Base-by-base conservation (phyloP, 2,113 vertebrate genomes). In the Mesembrinibis cayennensis region DNA sequence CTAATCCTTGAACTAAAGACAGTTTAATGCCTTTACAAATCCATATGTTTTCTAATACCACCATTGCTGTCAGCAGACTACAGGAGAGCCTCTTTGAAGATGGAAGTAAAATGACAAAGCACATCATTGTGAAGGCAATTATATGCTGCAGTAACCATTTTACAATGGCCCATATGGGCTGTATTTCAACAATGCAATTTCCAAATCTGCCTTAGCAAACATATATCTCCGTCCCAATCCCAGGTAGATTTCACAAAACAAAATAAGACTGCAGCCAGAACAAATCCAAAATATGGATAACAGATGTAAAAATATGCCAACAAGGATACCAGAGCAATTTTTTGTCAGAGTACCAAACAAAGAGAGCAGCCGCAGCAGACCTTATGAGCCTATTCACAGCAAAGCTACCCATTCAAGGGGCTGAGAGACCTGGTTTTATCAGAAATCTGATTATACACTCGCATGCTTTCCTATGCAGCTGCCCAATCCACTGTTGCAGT, bases 111-210 rank as follows among this genome's bases (percentile, higher is more conserved):
- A 97, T 97, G 97, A 98, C 97, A 97, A 98, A 98, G 98, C 97
- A 98, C 97, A 97, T 98, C 97, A 98, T 97, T 96, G 97, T 96
- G 97, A 97, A 98, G 93, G 97, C 98, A 98, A 98, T 98, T 98
- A 98, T 97, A 98, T 96, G 97, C 95, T 95, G 97, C 98, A 98
- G 97, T 97, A 97, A 98, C 95, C 96, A 97, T 95, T 98, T 97
- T 94, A 96, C 97, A 97, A 96, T 63, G 96, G 97, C 97, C 97
- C 97, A 98, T 97, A 97, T 97, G 95, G 96, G 97, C 97, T 98
- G 97, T 95, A 98, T 98, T 98, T 98, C 98, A 98, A 95, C 97
- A 97, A 97, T 76, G 88, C 95, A 98, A 98, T 98, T 99, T 98
- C 97, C 96, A 97, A 98, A 98, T 98, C 97, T 97, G 96, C 97